Evolutionary conservation across 2,888 invertebrate species (phyloP).

Genomic region (Venusia cambrica): DNA sequence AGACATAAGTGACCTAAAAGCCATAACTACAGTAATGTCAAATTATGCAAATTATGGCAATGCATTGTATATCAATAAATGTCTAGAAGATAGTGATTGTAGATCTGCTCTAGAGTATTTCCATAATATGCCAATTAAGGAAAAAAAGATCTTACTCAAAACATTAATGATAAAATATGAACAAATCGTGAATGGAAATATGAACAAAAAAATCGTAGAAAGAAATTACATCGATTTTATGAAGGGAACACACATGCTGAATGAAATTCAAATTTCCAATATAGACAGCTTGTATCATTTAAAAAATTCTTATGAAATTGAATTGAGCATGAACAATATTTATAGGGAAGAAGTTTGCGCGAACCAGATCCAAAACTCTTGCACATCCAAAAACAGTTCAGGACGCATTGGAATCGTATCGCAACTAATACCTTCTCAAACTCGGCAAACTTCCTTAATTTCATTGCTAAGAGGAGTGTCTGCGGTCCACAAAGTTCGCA

Average conservation of each 20-base stretch:
- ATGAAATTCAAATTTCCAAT: slow-evolving; percentile 46
- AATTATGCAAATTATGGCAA: slow-evolving; percentile 53
- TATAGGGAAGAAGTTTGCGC: slow-evolving; percentile 49
- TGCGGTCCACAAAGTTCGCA: slow-evolving; percentile 51
- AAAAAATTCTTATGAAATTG: slow-evolving; percentile 60
- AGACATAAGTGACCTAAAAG: slow-evolving; percentile 60
- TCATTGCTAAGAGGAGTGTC: slow-evolving; percentile 53
- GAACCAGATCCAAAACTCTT: slow-evolving; percentile 35
- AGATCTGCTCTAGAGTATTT: slow-evolving; percentile 61
- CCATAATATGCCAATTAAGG: slow-evolving; percentile 43
- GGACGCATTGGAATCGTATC: slow-evolving; percentile 49
- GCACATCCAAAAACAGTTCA: slow-evolving; percentile 33
- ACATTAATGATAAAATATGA: slow-evolving; percentile 62
- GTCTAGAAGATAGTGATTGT: slow-evolving; percentile 61
- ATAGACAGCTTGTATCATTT: slow-evolving; percentile 65
- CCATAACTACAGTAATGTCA: slow-evolving; percentile 55
- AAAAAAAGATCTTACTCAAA: slow-evolving; percentile 54
- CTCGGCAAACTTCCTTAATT: slow-evolving; percentile 44
- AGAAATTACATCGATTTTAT: slow-evolving; percentile 72
- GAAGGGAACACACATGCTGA: slow-evolving; percentile 56
- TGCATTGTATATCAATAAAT: slow-evolving; percentile 61
- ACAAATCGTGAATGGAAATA: slow-evolving; percentile 52
- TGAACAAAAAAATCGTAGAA: slow-evolving; percentile 46
- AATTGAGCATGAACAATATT: slow-evolving; percentile 51
- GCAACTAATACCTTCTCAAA: slow-evolving; percentile 45